Conservation (phyloP, 1,140 invertebrate species). For the Drosophila pseudoananassae region DNA sequence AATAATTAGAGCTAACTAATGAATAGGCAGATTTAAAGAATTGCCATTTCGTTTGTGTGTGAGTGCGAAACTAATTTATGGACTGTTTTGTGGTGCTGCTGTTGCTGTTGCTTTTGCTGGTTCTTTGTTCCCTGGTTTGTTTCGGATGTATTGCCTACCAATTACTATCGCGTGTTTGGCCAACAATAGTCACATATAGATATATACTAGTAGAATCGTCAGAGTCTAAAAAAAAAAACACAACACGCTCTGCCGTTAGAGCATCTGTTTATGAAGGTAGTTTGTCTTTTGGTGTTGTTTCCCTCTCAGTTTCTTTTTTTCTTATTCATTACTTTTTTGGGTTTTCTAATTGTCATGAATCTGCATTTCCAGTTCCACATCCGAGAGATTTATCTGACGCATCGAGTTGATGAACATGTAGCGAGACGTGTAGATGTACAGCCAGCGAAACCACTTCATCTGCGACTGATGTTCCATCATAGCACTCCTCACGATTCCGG, state of each 20-base stretch:
- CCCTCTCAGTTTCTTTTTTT: constrained; percentile 16
- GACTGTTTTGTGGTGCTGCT: constrained; percentile 51
- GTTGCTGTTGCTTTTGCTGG: constrained; percentile 19
- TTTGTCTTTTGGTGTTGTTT: constrained; percentile 71
- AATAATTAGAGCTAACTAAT: constrained; percentile 77
- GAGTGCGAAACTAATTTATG: constrained; percentile 53
- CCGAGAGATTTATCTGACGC: constrained; percentile 88
- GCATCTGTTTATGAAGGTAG: constrained; percentile 57
- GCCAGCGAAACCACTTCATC: constrained; percentile 95
- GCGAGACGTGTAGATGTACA: constrained; percentile 95
- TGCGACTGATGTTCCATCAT: constrained; percentile 95
- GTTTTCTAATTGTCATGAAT: constrained; percentile 86
- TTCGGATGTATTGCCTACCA: constrained; percentile 43
- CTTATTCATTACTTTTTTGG: background rate
- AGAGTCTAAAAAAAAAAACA: constrained; percentile 64
- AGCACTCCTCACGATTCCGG: constrained; percentile 87
- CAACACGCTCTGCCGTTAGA: constrained; percentile 18
- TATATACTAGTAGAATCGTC: constrained; percentile 76
- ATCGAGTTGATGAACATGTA: constrained; percentile 96
- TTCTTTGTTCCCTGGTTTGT: constrained; percentile 66
- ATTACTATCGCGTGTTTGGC: constrained; percentile 43
- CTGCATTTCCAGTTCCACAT: constrained; percentile 90
- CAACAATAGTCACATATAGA: constrained; percentile 44
- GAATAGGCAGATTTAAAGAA: constrained; percentile 65
- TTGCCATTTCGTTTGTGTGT: constrained; percentile 48